A percentile compares a stretch with the other conserved stretches of the same genome.
Conservation (phyloP, 2,113 vertebrate species). For the Varanus komodoensis region DNA sequence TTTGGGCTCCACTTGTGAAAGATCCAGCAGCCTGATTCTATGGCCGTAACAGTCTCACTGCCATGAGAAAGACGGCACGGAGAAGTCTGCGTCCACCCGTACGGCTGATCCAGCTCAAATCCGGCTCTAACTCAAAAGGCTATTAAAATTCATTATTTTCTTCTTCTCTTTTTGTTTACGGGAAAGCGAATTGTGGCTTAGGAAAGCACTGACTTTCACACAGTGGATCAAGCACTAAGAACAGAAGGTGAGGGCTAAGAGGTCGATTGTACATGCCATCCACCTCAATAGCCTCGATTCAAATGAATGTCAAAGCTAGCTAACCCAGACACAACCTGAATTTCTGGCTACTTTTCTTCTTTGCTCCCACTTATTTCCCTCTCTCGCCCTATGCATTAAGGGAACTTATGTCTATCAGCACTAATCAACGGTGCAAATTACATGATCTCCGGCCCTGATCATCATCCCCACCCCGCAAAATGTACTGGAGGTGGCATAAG, state of each 20-base stretch:
- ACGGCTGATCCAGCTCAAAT: no score
- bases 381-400: not conserved
- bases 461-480: no score
- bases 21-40: no score
- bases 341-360: not conserved
- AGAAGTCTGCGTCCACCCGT: no score
- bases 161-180: not conserved
- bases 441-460: not conserved
- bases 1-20: no score
- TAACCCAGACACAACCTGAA: not conserved
- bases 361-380: not conserved
- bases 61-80: no score
- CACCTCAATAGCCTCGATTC: not conserved
- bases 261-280: no score
- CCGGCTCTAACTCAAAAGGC: no score
- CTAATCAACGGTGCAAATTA: not conserved
- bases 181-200: not conserved
- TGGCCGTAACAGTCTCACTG: no score
- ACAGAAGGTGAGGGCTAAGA: not conserved
- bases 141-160: not conserved
- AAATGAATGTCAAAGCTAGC: not conserved
- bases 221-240: not conserved
- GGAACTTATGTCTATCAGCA: not conserved
- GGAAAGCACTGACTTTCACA: not conserved
- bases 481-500: not conserved